Base-by-base conservation (phyloP, 64 coral and sea anemone species). In the Platygyra sinensis region DNA sequence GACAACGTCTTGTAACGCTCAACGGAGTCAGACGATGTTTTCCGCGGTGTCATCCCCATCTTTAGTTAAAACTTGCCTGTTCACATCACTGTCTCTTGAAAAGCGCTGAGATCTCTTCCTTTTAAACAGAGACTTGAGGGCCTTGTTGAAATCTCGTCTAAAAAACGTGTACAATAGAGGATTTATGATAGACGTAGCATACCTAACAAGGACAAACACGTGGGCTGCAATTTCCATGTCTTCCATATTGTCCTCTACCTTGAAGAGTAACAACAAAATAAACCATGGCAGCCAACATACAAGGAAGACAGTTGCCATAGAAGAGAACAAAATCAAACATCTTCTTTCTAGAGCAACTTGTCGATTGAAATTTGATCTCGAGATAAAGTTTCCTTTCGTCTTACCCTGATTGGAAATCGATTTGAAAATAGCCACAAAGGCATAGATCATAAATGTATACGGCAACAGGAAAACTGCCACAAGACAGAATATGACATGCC, bases 101-200 rank as follows among this genome's bases (percentile, higher is more conserved):
- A 14, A 69, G 8, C 25, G 65, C 65, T 69, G 65, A 7, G 22
- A 24, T 69, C 65, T n/a, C 6, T 29, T 24, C 0, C 50, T 71
- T 67, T 13, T 64, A 25, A 85, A 38, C 22, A 27, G 12, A 16
- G 72, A 88, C 72, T 76, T 88, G 12, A 88, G 60, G 19, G 90
- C 90, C 20, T 30, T 51, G 64, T 78, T 79, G 42, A 92, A 92
- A 87, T 92, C 90, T n/a, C 90, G 74, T 52, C 76, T 92, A 11
- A 92, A 79, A 64, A 92, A 92, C 15, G 90, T 87, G 27, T 87
- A 92, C 38, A 92, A 16, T 22, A 78, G 3, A 51, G 90, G 90
- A 59, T 92, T 92, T 74, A 78, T 59, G 16, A 92, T 72, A 29
- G 73, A 92, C 18, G 90, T 79, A 3, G 51, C 46, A n/a, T 78